A percentile compares a stretch with the other conserved stretches of the same genome.
These are phyloP conservation scores for Tetropium fuscum DNA, from an alignment of 2,888 invertebrate genomes.

Conservation along the genomic window DNA sequence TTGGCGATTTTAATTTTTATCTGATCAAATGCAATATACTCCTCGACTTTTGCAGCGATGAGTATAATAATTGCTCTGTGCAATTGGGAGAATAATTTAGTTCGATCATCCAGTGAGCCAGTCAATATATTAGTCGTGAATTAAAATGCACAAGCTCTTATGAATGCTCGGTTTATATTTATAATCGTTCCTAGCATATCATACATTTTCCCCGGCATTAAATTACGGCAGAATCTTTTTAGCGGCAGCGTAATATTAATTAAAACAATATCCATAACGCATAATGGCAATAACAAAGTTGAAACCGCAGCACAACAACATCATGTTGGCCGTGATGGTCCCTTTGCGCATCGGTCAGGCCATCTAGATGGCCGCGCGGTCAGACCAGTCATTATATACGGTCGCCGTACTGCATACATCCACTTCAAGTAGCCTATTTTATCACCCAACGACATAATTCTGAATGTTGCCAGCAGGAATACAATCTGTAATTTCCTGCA, in stretches of 20 bases:
- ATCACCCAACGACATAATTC: conserved; percentile 27
- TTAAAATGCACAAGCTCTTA: too few relatives aligned
- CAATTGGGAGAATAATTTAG: too few relatives aligned
- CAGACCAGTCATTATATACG: conserved; percentile 21
- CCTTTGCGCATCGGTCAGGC: conserved; percentile 23
- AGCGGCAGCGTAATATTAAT: conserved; percentile 20
- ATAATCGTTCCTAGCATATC: too few relatives aligned
- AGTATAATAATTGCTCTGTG: too few relatives aligned
- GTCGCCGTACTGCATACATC: conserved; percentile 23
- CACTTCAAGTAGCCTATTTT: conserved; percentile 25
- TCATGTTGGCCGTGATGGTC: conserved; percentile 28
- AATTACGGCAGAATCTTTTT: conserved; percentile 17
- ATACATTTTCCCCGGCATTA: too few relatives aligned
- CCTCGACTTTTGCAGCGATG: too few relatives aligned
- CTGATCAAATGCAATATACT: too few relatives aligned
- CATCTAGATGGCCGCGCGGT: conserved; percentile 19
- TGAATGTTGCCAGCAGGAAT: conserved; percentile 18
- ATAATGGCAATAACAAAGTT: conserved; percentile 31
- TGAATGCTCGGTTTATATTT: too few relatives aligned
- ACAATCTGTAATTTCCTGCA: conserved; percentile 27
- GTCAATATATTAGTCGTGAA: too few relatives aligned
- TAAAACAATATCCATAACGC: conserved; percentile 23
- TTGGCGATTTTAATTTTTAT: too few relatives aligned
- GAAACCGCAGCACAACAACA: conserved; percentile 32
- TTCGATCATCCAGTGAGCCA: too few relatives aligned